phyloP scores from a whole-genome alignment of 2,888 invertebrate species.

The Lasioglossum pauxillum region DNA sequence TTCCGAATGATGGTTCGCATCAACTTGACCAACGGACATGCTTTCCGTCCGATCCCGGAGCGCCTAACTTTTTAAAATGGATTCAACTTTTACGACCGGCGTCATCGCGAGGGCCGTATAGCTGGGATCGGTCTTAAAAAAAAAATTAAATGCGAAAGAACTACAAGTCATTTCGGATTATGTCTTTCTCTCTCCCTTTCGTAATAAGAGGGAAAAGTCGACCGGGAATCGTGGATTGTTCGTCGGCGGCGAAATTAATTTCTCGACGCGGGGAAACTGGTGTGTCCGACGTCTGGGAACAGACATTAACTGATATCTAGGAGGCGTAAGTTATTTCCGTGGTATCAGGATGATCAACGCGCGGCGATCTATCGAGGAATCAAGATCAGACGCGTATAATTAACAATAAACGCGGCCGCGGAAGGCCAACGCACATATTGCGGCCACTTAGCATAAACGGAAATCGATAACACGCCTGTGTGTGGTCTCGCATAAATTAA shows the following conservation, averaged over 20 bases:
- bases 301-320: slow-evolving; percentile 17
- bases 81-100: background rate
- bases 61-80: background rate
- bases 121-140: background rate
- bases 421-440: slow-evolving; percentile 16
- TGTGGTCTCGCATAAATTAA: slow-evolving; percentile 12
- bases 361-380: slow-evolving; percentile 32
- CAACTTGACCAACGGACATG: background rate
- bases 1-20: background rate
- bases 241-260: slow-evolving; percentile 29
- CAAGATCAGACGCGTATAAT: slow-evolving; percentile 36
- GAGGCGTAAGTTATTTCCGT: slow-evolving; percentile 39
- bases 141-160: background rate
- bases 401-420: slow-evolving; percentile 8
- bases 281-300: slow-evolving; percentile 22
- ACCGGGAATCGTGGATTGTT: background rate
- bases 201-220: background rate
- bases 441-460: slow-evolving; percentile 38
- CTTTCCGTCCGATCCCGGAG: background rate
- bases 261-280: background rate
- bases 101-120: background rate
- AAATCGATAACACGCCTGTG: slow-evolving; percentile 42
- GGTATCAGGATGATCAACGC: slow-evolving; percentile 19
- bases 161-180: background rate
- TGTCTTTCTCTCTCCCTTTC: background rate